A percentile compares a stretch with the other conserved stretches of the same genome.
These are phyloP conservation scores for Talpa occidentalis DNA, from an alignment of 2,113 vertebrate species.

Conservation along the genomic window DNA sequence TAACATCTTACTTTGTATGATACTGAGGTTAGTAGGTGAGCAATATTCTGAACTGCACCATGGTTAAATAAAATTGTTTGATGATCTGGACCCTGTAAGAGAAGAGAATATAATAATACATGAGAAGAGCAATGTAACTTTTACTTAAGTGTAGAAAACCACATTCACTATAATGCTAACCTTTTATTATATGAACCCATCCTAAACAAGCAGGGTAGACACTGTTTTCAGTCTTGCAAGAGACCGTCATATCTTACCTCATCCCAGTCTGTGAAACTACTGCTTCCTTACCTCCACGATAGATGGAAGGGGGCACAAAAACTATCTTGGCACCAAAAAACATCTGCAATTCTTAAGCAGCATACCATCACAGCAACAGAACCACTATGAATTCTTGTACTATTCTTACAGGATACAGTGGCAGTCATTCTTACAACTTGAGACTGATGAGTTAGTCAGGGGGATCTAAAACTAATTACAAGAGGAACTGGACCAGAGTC, in stretches of 20 bases:
- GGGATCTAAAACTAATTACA: background rate
- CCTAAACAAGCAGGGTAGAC: background rate
- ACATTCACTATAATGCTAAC: background rate
- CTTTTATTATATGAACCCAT: background rate
- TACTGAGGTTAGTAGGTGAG: conserved; percentile 94
- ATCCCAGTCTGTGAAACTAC: background rate
- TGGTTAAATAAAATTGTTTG: conserved; percentile 98
- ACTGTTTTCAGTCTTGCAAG: background rate
- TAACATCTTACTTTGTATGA: conserved; percentile 94
- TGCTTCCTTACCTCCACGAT: background rate
- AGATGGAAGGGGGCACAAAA: background rate
- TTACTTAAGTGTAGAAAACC: conserved; percentile 35
- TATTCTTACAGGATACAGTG: background rate
- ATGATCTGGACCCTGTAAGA: conserved; percentile 95
- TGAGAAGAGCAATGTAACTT: conserved; percentile 55
- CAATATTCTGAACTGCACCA: conserved; percentile 97
- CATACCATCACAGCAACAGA: background rate
- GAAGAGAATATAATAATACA: conserved; percentile 53
- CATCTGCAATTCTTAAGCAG: background rate
- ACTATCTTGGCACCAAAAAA: background rate
- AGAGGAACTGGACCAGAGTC: background rate
- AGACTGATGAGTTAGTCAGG: background rate
- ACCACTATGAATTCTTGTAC: background rate
- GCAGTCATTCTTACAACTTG: conserved; percentile 20
- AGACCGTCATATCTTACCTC: background rate